Base-by-base conservation (phyloP, 2,797 vertebrate genomes). In the Chiloscyllium punctatum region DNA sequence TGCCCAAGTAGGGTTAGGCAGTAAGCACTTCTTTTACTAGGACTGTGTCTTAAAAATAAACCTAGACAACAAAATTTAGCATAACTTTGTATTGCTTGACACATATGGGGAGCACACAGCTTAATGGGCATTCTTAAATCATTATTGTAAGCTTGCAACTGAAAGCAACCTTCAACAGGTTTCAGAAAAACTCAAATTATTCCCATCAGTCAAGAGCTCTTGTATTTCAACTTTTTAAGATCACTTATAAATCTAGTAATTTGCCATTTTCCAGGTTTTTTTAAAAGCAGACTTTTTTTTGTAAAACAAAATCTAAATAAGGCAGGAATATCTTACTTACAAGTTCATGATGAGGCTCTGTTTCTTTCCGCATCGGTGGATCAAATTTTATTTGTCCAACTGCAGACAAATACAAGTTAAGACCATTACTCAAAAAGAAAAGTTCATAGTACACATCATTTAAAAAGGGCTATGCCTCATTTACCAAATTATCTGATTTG, bases 351-450 rank as follows among this genome's bases (percentile, higher is more conserved):
- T 99, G 98, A 77, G 98, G 98, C 79, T 99, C 99, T 0, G 99
- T 99, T 97, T 99, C 99, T 96, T 99, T 99, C 96, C 98, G 98
- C 97, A 99, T 96, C 0, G 98, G 99, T 96, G 98, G 98, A 97
- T 99, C 98, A 96, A 99, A 99, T 97, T 99, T 99, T 96, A 99
- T 98, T 97, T 99, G 99, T 96, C 98, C 99, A 97, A 99, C 99
- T 99, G 96, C 71, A 95, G 62, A 68, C 16, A 71, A 96, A 71
- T 69, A 25, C 42, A 96, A 23, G 87, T 42, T 77, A 33, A 95
- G 25, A 77, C 13, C 25, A 74, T 95, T 72, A 95, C 33, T 77
- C 68, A 92, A 42, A 69, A 13, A 37, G 18, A 1, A 94, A 33
- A 77, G 7, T 8, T 42, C n/a, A 92, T 21, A 69, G 15, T 21